Percentiles rank a stretch among this genome's conserved stretches.
These are phyloP conservation scores for Hermodice carunculata DNA, from an alignment of 2,888 invertebrate species.

Conservation along the genomic window DNA sequence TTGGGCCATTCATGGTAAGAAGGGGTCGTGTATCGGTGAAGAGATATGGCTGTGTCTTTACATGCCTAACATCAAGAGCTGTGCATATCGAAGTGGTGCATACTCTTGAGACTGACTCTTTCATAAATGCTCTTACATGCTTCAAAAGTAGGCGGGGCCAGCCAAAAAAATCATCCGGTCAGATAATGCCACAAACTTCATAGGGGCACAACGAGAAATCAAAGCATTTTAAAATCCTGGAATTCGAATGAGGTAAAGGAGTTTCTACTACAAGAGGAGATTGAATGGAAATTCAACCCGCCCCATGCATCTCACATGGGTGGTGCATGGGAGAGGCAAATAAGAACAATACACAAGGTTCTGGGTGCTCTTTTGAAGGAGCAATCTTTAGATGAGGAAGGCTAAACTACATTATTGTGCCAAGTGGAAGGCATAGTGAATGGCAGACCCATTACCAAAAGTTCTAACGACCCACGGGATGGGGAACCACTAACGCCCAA, in stretches of 20 bases:
- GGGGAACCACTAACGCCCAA: no score
- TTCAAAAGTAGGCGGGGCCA: slow-evolving; percentile 8
- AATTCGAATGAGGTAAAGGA: background rate
- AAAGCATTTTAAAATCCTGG: background rate
- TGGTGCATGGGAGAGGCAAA: slow-evolving; percentile 6
- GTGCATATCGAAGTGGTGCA: slow-evolving; percentile 12
- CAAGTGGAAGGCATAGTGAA: slow-evolving; percentile 8
- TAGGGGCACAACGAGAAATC: no score
- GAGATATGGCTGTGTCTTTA: no score
- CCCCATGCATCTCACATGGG: slow-evolving; percentile 4
- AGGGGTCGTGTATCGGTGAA: slow-evolving; percentile 2
- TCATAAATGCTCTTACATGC: background rate
- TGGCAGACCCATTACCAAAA: slow-evolving; percentile 6
- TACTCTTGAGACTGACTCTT: slow-evolving; percentile 10
- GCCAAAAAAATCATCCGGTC: background rate
- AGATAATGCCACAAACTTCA: no score
- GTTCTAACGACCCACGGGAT: slow-evolving; percentile 3
- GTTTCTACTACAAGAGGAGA: background rate
- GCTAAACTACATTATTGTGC: background rate
- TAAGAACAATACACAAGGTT: background rate
- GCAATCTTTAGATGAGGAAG: background rate
- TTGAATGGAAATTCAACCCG: slow-evolving; percentile 15
- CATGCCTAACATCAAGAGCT: no score
- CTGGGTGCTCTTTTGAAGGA: background rate
- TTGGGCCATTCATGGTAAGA: slow-evolving; percentile 6